phyloP scores from a whole-genome alignment of 2,888 invertebrate species.

The Margaritifera margaritifera region DNA sequence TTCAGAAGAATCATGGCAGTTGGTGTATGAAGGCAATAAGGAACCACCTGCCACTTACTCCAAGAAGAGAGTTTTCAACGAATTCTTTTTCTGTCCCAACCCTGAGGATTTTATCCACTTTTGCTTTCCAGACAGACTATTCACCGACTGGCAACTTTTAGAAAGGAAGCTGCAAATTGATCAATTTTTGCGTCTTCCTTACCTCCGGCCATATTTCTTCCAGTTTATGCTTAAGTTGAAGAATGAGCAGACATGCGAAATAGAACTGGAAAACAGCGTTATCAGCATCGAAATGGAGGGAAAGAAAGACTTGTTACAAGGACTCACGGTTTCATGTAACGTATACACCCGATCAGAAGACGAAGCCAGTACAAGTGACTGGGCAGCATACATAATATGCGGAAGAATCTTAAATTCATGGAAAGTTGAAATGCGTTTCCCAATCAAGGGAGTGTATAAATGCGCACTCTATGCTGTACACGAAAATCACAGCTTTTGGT shows the following conservation, averaged over 20 bases:
- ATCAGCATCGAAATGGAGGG: constrained; percentile 34
- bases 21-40: constrained; percentile 35
- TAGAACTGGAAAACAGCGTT: constrained; percentile 44
- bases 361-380: constrained; percentile 16
- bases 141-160: constrained; percentile 57
- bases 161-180: constrained; percentile 31
- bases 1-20: constrained; percentile 36
- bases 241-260: constrained; percentile 35
- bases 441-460: constrained; percentile 52
- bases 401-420: constrained; percentile 37
- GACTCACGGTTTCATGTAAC: constrained; percentile 42
- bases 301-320: constrained; percentile 11
- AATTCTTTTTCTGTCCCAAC: constrained; percentile 63
- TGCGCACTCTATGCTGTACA: constrained; percentile 53
- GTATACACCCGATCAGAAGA: constrained; percentile 30
- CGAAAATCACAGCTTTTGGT: constrained; percentile 34
- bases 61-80: constrained; percentile 39
- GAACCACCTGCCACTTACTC: constrained; percentile 18
- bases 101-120: constrained; percentile 56
- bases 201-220: constrained; percentile 58
- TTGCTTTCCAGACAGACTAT: constrained; percentile 50
- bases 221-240: constrained; percentile 42
- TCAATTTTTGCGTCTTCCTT: constrained; percentile 50
- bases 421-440: constrained; percentile 46
- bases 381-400: constrained; percentile 29